A percentile compares a stretch with the other conserved stretches of the same genome.
phyloP scores from a whole-genome alignment of 2,113 vertebrate species.

The Phalacrocorax carbo region DNA sequence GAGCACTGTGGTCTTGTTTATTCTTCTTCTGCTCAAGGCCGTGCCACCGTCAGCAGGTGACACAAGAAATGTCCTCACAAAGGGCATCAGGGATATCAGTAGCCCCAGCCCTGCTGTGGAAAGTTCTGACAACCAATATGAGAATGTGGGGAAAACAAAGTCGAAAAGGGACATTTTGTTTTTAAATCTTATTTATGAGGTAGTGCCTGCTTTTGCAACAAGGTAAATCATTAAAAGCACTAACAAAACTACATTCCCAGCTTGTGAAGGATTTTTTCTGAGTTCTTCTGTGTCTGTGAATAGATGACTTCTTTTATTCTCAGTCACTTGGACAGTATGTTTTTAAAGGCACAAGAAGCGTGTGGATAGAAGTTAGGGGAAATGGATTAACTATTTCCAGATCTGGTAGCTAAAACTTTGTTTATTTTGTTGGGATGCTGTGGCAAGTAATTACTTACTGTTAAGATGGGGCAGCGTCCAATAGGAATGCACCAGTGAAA shows the following conservation, averaged over 20 bases:
- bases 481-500: neutral
- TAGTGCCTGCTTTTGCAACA: neutral
- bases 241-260: neutral
- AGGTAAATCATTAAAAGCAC: neutral
- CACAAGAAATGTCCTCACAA: neutral
- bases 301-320: neutral
- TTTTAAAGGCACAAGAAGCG: neutral
- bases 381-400: neutral
- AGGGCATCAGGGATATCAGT: accelerated
- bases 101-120: neutral
- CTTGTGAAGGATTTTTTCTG: neutral
- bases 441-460: neutral
- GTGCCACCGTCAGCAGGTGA: accelerated
- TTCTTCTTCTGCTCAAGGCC: neutral
- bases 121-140: neutral
- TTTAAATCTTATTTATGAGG: neutral
- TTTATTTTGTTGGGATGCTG: slow-evolving; percentile 24
- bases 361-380: neutral
- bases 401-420: neutral
- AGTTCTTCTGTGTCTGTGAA: neutral
- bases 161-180: neutral
- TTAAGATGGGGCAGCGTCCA: neutral
- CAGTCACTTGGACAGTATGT: neutral
- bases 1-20: neutral
- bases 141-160: neutral